Evolutionary conservation across 2,797 vertebrate genomes (phyloP), one percentile per base, ranked within the genome.

Genomic region (Sciurus vulgaris): DNA sequence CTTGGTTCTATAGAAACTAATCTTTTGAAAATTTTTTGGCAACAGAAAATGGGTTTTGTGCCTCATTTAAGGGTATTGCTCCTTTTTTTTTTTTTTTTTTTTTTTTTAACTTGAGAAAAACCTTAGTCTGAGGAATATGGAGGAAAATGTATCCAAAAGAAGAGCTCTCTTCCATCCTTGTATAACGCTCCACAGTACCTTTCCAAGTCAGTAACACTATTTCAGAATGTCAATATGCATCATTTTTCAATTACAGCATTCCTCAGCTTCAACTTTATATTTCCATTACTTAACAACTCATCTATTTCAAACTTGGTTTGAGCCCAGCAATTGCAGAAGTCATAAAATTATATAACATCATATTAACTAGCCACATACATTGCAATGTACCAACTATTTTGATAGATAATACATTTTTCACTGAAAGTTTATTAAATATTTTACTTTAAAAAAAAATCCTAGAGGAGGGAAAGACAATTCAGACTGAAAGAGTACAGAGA

Each of bases 1-100:
- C n/a, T 96, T 81, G 78, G 83, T 94, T 88, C 91, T 63, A 24
- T 54, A 92, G 47, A 96, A 95, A 74, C 54, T 65, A 76, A 54
- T 56, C 79, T 78, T 44, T 61, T 79, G 89, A n/a, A 70, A 89
- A 81, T 1, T 44, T 33, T 18, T 86, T 49, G 85, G 87, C 76
- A 63, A 49, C 73, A 91, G 41, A 78, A 86, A 82, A 47, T 70
- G 73, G n/a, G 30, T 74, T 88, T 1, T 56, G 67, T 90, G 84
- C 81, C 65, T 93, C 65, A 44, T 17, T 93, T 82, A 70, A 59
- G 7, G 41, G n/a, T 18, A 3, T 61, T 17, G 12, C 35, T 30
- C 61, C 28, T 12, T 6, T 82, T 38, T 38, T 38, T 38, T 38
- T 38, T 38, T 38, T 38, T 38, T 38, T 38, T 38, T 38, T 38